Conservation (phyloP, 1,140 invertebrate genomes). For the Proales similis region DNA sequence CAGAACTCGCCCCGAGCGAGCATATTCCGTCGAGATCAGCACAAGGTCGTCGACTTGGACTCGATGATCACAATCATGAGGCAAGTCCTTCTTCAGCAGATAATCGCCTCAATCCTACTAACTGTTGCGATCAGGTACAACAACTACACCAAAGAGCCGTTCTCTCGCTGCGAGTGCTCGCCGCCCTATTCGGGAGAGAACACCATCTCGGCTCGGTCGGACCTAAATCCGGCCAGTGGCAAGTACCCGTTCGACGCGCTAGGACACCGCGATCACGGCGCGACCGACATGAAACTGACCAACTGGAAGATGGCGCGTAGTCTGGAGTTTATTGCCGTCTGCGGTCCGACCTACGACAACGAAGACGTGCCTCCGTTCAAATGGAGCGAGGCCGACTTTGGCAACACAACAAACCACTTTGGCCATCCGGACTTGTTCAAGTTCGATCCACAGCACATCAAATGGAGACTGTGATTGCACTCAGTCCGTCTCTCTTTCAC, state of each 20-base stretch:
- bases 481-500: too few relatives aligned
- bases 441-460: slow-evolving; percentile 57
- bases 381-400: slow-evolving; percentile 64
- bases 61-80: slow-evolving; percentile 62
- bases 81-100: slow-evolving; percentile 39
- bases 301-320: slow-evolving; percentile 48
- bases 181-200: slow-evolving; percentile 68
- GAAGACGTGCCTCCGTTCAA: slow-evolving; percentile 60
- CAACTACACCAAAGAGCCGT: slow-evolving; percentile 64
- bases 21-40: slow-evolving; percentile 61
- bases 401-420: slow-evolving; percentile 59
- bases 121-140: slow-evolving; percentile 58
- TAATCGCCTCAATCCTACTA: not conserved
- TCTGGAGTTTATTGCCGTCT: slow-evolving; percentile 58
- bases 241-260: slow-evolving; percentile 62
- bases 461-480: slow-evolving; percentile 13
- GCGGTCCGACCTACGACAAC: slow-evolving; percentile 59
- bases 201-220: slow-evolving; percentile 64
- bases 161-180: slow-evolving; percentile 62
- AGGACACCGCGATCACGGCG: slow-evolving; percentile 62
- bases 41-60: slow-evolving; percentile 55
- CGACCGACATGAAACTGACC: slow-evolving; percentile 62
- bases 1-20: slow-evolving; percentile 60
- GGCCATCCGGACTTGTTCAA: slow-evolving; percentile 70
- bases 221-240: slow-evolving; percentile 63